These are phyloP conservation scores for Vimba vimba DNA, from an alignment of 2,113 vertebrate species.

Conservation along the genomic window DNA sequence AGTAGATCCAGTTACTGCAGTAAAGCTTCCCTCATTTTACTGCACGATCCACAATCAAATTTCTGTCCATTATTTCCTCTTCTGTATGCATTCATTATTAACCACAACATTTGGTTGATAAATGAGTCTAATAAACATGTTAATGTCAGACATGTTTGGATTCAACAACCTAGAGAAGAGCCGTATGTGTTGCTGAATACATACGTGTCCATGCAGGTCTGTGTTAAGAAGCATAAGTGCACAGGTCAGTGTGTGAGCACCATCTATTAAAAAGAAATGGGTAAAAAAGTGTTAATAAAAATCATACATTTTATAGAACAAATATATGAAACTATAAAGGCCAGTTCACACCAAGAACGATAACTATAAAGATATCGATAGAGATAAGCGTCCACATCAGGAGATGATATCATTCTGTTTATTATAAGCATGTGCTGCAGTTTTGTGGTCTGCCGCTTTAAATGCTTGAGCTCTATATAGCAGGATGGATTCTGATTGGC, in stretches of 20 bases:
- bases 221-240: slow-evolving; percentile 83
- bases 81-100: slow-evolving; percentile 31
- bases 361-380: too few relatives aligned
- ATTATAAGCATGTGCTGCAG: too few relatives aligned
- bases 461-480: too few relatives aligned
- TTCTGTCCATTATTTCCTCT: slow-evolving; percentile 26
- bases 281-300: background rate
- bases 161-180: background rate
- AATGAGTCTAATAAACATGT: slow-evolving; percentile 15
- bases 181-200: slow-evolving; percentile 51
- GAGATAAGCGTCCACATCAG: too few relatives aligned
- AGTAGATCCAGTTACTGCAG: slow-evolving; percentile 22
- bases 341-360: too few relatives aligned
- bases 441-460: too few relatives aligned
- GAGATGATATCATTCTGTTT: too few relatives aligned
- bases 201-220: slow-evolving; percentile 80
- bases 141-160: slow-evolving; percentile 4
- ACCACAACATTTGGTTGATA: slow-evolving; percentile 1
- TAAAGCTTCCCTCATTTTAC: slow-evolving; percentile 1
- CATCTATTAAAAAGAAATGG: slow-evolving; percentile 67
- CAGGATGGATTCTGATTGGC: too few relatives aligned
- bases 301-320: background rate
- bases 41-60: slow-evolving; percentile 26
- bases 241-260: slow-evolving; percentile 80
- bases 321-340: background rate